These are phyloP conservation scores for Apodemia duryi DNA, from an alignment of 2,888 invertebrate genomes.

Conservation along the genomic window DNA sequence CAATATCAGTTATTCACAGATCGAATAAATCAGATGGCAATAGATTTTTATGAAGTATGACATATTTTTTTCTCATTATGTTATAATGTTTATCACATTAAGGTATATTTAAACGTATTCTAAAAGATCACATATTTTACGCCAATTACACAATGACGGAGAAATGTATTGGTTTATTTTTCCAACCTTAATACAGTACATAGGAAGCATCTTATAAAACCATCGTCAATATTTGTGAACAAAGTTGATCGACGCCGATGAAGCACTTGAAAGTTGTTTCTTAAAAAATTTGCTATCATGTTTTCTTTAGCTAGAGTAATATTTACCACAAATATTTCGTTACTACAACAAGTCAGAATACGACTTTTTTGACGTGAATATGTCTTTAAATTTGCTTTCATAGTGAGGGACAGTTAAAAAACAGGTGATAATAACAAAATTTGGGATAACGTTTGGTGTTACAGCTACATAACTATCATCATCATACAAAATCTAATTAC, in stretches of 20 bases:
- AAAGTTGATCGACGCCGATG: background rate
- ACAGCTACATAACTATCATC: too few species aligned
- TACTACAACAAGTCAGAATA: background rate
- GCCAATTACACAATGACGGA: background rate
- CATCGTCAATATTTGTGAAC: constrained; percentile 12
- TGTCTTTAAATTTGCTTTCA: too few species aligned
- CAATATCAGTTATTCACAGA: too few species aligned
- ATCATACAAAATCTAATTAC: too few species aligned
- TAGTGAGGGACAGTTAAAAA: too few species aligned
- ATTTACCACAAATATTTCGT: constrained; percentile 21
- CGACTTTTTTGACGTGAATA: too few species aligned
- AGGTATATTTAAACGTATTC: background rate
- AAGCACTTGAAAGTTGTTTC: background rate
- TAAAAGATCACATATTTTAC: background rate
- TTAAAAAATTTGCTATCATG: background rate
- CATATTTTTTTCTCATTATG: background rate
- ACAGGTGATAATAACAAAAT: too few species aligned
- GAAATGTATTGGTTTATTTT: background rate
- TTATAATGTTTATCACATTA: background rate
- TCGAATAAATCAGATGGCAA: too few species aligned
- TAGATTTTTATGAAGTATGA: too few species aligned
- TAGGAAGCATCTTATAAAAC: background rate
- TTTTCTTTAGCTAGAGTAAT: constrained; percentile 20
- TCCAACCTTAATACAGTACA: background rate
- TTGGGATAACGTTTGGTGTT: too few species aligned